phyloP scores from a whole-genome alignment of 2,113 vertebrate species.

The Hippocampus mohnikei region DNA sequence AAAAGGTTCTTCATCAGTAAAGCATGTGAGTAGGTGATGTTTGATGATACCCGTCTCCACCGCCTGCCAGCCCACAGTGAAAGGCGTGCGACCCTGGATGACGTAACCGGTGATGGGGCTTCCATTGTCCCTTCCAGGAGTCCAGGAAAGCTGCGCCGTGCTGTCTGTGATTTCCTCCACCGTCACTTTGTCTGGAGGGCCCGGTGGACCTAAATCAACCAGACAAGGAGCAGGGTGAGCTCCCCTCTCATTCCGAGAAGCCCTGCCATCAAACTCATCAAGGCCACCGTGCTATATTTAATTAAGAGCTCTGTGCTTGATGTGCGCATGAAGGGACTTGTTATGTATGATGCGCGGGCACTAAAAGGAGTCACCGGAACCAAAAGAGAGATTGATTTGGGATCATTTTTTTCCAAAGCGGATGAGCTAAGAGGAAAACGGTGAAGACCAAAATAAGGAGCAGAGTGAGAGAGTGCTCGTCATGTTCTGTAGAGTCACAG shows the following conservation, averaged over 20 bases:
- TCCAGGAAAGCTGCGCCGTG: conserved; percentile 90
- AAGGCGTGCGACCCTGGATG: conserved; percentile 86
- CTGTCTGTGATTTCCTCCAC: conserved; percentile 93
- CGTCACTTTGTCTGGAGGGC: conserved; percentile 80
- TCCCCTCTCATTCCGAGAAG: conserved; percentile 4
- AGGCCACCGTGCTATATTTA: conserved; percentile 21
- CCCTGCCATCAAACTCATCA: conserved; percentile 23
- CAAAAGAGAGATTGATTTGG: conserved; percentile 13
- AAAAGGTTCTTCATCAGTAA: neutral
- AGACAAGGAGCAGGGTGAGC: conserved; percentile 33
- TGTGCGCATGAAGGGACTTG: conserved; percentile 14
- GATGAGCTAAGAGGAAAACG: conserved; percentile 7
- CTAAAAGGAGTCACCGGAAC: conserved; percentile 1
- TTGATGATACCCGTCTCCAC: conserved; percentile 81
- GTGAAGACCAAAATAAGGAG: conserved; percentile 11
- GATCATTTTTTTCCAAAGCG: conserved; percentile 20
- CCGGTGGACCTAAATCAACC: conserved; percentile 81
- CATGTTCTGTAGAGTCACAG: conserved; percentile 13
- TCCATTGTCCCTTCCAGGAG: conserved; percentile 85
- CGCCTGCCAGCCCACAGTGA: conserved; percentile 91
- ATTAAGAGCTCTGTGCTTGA: conserved; percentile 33
- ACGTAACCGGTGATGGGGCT: conserved; percentile 87
- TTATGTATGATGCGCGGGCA: conserved; percentile 5
- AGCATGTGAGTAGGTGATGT: neutral
- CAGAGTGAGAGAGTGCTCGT: conserved; percentile 1